Percentiles rank a stretch among this genome's conserved stretches.
Evolutionary conservation across 1,140 invertebrate species (phyloP).

Genomic region (Diachasmimorpha longicaudata): DNA sequence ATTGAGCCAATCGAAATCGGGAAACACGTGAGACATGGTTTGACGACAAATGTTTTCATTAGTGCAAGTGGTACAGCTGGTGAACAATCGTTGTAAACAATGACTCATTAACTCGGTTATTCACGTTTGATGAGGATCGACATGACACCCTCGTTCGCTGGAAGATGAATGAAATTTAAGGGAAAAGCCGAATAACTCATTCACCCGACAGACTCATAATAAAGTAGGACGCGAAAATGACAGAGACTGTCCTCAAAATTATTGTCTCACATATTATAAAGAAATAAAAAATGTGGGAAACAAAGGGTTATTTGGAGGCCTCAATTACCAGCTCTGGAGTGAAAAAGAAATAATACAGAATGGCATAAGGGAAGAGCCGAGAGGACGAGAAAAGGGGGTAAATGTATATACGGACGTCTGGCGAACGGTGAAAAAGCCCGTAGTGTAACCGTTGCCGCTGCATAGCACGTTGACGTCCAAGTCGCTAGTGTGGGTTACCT

Average conservation of each 20-base stretch:
- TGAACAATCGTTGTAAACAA: background rate
- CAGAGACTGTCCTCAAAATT: background rate
- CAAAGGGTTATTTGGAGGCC: background rate
- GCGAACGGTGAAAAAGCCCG: constrained; percentile 60
- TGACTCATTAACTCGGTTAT: background rate
- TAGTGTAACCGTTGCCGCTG: constrained; percentile 52
- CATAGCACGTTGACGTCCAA: constrained; percentile 51
- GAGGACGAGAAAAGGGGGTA: constrained; percentile 2
- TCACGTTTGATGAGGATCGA: background rate
- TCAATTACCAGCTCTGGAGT: background rate
- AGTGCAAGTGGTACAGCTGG: background rate
- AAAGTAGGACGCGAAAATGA: no score
- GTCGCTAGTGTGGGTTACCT: constrained; percentile 63
- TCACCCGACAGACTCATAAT: background rate
- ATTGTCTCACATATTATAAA: no score
- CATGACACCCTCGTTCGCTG: no score
- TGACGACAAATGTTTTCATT: background rate
- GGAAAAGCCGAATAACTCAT: background rate
- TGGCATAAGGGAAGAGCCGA: constrained; percentile 13
- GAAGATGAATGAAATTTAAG: no score
- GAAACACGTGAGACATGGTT: background rate
- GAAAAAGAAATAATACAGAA: background rate
- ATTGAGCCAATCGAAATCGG: background rate
- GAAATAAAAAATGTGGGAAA: background rate
- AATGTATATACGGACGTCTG: constrained; percentile 25